Conservation (phyloP, 1,140 invertebrate genomes). For the Drosophila fuyamai region DNA sequence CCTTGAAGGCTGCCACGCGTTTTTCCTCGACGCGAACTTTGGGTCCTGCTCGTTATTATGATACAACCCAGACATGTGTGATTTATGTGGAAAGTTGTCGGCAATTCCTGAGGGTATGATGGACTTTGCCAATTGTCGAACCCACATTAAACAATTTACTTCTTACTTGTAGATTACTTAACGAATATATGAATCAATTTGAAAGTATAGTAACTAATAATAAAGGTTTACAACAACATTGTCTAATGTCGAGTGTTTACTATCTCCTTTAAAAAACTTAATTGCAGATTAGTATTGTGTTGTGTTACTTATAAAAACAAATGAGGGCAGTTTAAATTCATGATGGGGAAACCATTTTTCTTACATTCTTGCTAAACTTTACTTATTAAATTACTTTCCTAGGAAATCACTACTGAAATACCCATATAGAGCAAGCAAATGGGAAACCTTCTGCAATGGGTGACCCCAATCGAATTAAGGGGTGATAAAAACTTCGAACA, state of each 20-base stretch:
- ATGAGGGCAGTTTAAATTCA: too few species aligned
- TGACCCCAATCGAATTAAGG: background rate
- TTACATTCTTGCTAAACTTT: too few species aligned
- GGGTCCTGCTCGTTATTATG: constrained; percentile 35
- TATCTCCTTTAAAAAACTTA: too few species aligned
- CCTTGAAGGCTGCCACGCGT: constrained; percentile 37
- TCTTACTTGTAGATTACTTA: too few species aligned
- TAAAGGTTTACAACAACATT: too few species aligned
- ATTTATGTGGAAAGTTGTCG: constrained; percentile 33
- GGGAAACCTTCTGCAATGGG: background rate
- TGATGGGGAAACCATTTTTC: too few species aligned
- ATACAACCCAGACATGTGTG: constrained; percentile 45
- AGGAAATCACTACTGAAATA: too few species aligned
- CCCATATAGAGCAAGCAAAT: background rate
- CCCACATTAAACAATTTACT: background rate
- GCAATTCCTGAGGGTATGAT: background rate
- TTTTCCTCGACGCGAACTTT: constrained; percentile 10
- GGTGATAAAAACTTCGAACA: background rate
- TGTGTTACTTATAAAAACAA: too few species aligned
- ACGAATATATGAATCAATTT: too few species aligned
- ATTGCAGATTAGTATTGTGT: too few species aligned
- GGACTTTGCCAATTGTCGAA: background rate
- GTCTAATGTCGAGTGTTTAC: too few species aligned
- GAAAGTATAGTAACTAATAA: too few species aligned
- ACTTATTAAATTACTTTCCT: background rate